Percentiles rank a stretch among this genome's conserved stretches.
These are phyloP conservation scores for Conops quadrifasciatus DNA, from an alignment of 2,888 invertebrate species.

Conservation along the genomic window DNA sequence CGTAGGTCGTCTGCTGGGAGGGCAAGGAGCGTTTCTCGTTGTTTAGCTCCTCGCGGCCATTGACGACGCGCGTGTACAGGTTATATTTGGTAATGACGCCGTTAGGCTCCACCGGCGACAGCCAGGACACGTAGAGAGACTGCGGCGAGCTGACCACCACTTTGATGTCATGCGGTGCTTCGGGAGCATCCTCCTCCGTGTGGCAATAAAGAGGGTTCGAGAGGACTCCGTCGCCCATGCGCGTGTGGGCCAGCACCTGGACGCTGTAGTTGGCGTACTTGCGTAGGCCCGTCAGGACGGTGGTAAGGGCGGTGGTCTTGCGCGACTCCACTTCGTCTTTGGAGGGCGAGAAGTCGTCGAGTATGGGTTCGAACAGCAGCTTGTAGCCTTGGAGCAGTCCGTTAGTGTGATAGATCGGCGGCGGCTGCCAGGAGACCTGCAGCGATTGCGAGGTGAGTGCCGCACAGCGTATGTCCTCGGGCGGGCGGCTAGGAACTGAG, in stretches of 20 bases:
- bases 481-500: slow-evolving; percentile 80
- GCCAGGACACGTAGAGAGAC: slow-evolving; percentile 81
- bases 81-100: slow-evolving; percentile 81
- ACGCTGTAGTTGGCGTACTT: slow-evolving; percentile 84
- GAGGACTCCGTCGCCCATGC: slow-evolving; percentile 79
- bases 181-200: slow-evolving; percentile 85
- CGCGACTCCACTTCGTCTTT: slow-evolving; percentile 70
- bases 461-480: slow-evolving; percentile 79
- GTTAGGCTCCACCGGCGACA: slow-evolving; percentile 77
- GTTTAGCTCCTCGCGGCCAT: slow-evolving; percentile 75
- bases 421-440: slow-evolving; percentile 83
- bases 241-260: slow-evolving; percentile 80
- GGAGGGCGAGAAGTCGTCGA: slow-evolving; percentile 67
- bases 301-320: slow-evolving; percentile 75
- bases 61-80: slow-evolving; percentile 74
- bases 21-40: slow-evolving; percentile 74
- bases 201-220: slow-evolving; percentile 76
- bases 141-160: slow-evolving; percentile 79
- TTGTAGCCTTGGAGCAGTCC: slow-evolving; percentile 82
- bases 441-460: slow-evolving; percentile 79
- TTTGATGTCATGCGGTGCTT: slow-evolving; percentile 81
- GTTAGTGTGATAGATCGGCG: slow-evolving; percentile 76
- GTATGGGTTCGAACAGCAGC: slow-evolving; percentile 73
- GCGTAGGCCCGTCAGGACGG: slow-evolving; percentile 75
- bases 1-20: slow-evolving; percentile 72